A percentile compares a stretch with the other conserved stretches of the same genome.
Evolutionary conservation across 2,113 vertebrate genomes (phyloP).

Genomic region (Recurvirostra avosetta): DNA sequence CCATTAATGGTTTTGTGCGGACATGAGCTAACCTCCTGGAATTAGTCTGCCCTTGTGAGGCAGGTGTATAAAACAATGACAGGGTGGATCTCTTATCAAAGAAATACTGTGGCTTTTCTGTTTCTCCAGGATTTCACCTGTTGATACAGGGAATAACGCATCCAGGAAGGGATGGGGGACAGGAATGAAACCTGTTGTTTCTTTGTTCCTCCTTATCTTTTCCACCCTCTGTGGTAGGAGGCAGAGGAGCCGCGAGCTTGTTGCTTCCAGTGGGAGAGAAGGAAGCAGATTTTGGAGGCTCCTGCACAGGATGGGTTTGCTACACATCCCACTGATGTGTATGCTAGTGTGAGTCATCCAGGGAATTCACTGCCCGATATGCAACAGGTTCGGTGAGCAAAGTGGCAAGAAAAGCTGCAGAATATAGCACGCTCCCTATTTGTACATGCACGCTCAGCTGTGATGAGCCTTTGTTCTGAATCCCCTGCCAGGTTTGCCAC

Average conservation of each 20-base stretch:
- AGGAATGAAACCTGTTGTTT: not conserved
- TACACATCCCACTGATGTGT: not conserved
- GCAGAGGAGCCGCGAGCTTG: not conserved
- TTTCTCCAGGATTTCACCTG: not conserved
- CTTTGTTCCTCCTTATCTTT: not conserved
- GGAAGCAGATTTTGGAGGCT: not conserved
- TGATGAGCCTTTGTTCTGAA: not conserved
- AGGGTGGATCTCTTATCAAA: not conserved
- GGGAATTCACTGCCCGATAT: not conserved
- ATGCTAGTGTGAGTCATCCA: not conserved
- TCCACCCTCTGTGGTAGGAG: not conserved
- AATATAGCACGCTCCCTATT: not conserved
- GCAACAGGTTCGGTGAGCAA: not conserved
- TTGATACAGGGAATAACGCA: not conserved
- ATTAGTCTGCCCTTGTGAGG: not conserved
- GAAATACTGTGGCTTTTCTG: not conserved
- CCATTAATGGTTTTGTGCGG: not conserved
- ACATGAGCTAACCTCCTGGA: not conserved
- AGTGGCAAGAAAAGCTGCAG: not conserved
- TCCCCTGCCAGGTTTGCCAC: not conserved
- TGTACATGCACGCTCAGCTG: fast-evolving
- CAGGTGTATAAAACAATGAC: not conserved
- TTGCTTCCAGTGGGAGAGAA: not conserved
- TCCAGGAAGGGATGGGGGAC: not conserved
- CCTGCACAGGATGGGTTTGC: not conserved